Conservation (phyloP, 2,888 invertebrate species). For the Lithophane socia region DNA sequence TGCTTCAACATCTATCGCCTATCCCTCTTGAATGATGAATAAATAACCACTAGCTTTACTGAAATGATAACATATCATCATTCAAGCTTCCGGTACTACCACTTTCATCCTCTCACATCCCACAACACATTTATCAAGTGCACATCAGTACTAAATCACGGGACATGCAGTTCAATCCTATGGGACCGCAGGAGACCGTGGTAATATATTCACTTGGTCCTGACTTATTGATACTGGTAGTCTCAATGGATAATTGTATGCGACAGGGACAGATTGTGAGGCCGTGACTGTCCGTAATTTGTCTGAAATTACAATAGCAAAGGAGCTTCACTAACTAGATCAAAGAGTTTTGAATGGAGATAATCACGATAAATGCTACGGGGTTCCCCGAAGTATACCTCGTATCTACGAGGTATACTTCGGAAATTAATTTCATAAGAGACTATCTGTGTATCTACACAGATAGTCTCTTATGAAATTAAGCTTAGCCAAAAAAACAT, state of each 20-base stretch:
- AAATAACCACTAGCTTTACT: slow-evolving; percentile 33
- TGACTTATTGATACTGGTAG: slow-evolving; percentile 57
- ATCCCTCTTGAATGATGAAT: slow-evolving; percentile 35
- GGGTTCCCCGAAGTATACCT: background rate
- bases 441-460: too few species aligned
- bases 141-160: slow-evolving; percentile 59
- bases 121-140: slow-evolving; percentile 48
- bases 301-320: slow-evolving; percentile 15
- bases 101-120: slow-evolving; percentile 30
- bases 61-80: slow-evolving; percentile 41
- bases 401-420: background rate
- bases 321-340: slow-evolving; percentile 6
- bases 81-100: slow-evolving; percentile 16
- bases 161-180: slow-evolving; percentile 46
- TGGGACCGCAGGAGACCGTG: slow-evolving; percentile 34
- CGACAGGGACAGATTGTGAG: slow-evolving; percentile 44
- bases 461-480: background rate
- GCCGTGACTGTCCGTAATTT: slow-evolving; percentile 35
- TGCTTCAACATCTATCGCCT: background rate
- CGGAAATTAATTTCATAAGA: too few species aligned
- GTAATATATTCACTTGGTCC: slow-evolving; percentile 57
- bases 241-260: slow-evolving; percentile 48
- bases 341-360: slow-evolving; percentile 9
- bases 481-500: background rate
- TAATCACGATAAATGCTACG: background rate